Evolutionary conservation across 2,888 invertebrate genomes (phyloP).

Genomic region (Drosophila picticornis): DNA sequence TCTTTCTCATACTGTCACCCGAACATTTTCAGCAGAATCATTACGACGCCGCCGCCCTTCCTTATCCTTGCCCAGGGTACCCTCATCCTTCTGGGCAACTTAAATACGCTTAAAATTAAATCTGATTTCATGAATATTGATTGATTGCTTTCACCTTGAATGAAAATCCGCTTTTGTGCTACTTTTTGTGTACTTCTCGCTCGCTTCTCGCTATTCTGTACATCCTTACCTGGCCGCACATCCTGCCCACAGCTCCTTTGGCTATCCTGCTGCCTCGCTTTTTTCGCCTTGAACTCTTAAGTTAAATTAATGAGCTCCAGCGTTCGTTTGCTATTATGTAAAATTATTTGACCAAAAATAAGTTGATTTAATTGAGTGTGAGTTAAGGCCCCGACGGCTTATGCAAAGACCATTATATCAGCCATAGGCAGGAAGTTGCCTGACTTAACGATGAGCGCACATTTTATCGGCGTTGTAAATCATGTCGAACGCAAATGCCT

Average conservation of each 20-base stretch:
- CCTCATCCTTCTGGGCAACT: constrained; percentile 38
- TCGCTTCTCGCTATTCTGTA: constrained; percentile 19
- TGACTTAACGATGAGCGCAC: constrained; percentile 47
- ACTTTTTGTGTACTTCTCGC: constrained; percentile 55
- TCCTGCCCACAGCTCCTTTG: constrained; percentile 39
- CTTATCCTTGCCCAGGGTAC: neutral
- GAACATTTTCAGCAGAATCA: constrained; percentile 56
- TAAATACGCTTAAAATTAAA: constrained; percentile 81
- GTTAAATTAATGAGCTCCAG: constrained; percentile 77
- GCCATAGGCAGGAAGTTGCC: constrained; percentile 44
- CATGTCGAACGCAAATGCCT: constrained; percentile 36
- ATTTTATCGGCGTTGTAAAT: constrained; percentile 52
- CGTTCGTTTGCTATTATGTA: constrained; percentile 64
- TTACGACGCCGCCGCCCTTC: constrained; percentile 15
- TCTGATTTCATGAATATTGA: constrained; percentile 82
- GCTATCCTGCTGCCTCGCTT: constrained; percentile 17
- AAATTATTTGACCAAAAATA: constrained; percentile 81
- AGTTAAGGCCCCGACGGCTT: constrained; percentile 49
- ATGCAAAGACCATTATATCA: constrained; percentile 34
- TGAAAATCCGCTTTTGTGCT: constrained; percentile 80
- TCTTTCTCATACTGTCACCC: constrained; percentile 42
- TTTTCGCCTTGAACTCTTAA: constrained; percentile 63
- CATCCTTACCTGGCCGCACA: constrained; percentile 62
- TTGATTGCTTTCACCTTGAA: constrained; percentile 82
- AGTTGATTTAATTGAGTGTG: constrained; percentile 77